Evolutionary conservation across 2,797 vertebrate genomes (phyloP).

Genomic region (Diplodus sargus): DNA sequence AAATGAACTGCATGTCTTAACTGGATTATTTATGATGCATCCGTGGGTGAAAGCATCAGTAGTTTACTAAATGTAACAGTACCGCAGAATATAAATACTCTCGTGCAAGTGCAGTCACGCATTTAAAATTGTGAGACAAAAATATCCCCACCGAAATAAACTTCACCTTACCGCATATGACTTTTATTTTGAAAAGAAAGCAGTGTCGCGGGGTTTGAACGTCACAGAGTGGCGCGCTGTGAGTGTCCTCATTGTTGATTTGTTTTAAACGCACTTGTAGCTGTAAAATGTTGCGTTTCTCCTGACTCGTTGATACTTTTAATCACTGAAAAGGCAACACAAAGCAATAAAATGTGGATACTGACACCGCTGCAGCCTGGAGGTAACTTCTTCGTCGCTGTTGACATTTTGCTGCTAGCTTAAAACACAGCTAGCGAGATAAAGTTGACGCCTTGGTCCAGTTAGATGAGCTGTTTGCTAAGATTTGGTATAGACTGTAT

Average conservation of each 20-base stretch:
- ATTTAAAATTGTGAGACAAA: no score
- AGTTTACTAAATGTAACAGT: neutral
- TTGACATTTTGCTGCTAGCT: constrained; percentile 5
- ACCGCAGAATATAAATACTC: no score
- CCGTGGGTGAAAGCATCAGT: no score
- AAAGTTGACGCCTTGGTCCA: neutral
- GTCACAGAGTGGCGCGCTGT: constrained; percentile 42
- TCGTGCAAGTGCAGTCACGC: no score
- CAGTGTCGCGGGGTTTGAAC: constrained; percentile 52
- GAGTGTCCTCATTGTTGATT: neutral
- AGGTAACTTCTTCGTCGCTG: constrained; percentile 59
- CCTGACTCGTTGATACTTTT: neutral
- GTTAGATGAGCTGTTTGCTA: neutral
- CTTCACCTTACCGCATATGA: neutral
- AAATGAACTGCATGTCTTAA: no score
- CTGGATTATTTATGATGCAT: no score
- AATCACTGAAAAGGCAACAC: neutral
- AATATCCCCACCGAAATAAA: no score
- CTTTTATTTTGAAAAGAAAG: constrained; percentile 60
- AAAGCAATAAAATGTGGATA: constrained; percentile 71
- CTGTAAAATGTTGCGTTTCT: neutral
- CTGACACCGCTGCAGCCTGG: constrained; percentile 58
- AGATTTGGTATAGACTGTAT: no score
- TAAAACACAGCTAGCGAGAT: neutral
- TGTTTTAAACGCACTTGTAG: neutral